Conservation (phyloP, 2,888 invertebrate species). For the Polydrusus cervinus region DNA sequence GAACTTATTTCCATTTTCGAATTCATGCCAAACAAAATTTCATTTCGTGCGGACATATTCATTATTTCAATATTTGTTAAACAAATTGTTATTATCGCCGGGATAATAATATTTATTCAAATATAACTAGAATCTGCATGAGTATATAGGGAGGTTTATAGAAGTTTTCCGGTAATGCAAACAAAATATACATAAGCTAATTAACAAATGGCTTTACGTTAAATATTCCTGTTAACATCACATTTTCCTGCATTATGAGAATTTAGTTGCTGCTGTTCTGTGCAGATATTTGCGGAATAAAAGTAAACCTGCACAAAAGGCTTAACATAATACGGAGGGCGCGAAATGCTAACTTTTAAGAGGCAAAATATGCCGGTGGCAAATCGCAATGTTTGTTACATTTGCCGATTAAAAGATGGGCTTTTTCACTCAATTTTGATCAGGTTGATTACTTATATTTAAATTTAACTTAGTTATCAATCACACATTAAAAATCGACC, state of each 20-base stretch:
- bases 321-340: conserved; percentile 9
- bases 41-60: no score
- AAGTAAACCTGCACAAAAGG: conserved; percentile 27
- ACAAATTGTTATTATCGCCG: no score
- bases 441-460: no score
- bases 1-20: no score
- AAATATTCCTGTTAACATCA: conserved; percentile 25
- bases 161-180: conserved; percentile 3
- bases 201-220: conserved; percentile 38
- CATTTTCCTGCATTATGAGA: conserved; percentile 29
- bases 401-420: background rate
- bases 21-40: no score
- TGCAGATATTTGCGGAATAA: conserved; percentile 13
- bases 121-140: no score
- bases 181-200: conserved; percentile 37
- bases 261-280: conserved; percentile 25
- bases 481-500: no score
- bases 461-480: no score
- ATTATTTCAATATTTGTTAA: no score
- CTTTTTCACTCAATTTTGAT: no score
- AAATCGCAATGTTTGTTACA: conserved; percentile 6
- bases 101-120: no score
- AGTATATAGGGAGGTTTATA: no score
- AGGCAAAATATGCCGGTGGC: conserved; percentile 17
- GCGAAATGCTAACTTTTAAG: conserved; percentile 14